These are phyloP conservation scores for Morus bassanus DNA, from an alignment of 2,797 vertebrate genomes.

Conservation along the genomic window DNA sequence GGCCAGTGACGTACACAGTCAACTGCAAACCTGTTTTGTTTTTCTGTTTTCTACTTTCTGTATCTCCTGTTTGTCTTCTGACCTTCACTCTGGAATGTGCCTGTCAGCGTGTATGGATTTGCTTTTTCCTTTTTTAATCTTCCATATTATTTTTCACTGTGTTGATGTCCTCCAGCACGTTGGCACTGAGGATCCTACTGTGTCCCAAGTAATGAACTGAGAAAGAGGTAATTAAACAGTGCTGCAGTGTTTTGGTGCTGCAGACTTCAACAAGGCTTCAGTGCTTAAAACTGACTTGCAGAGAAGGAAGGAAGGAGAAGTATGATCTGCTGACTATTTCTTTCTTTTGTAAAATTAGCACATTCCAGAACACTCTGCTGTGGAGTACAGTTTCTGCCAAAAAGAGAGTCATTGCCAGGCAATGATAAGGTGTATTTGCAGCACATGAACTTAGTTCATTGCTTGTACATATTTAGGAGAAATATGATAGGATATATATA, in stretches of 20 bases:
- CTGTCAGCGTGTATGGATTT: background rate
- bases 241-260: background rate
- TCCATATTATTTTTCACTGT: background rate
- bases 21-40: background rate
- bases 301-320: background rate
- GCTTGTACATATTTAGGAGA: background rate
- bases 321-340: background rate
- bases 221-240: background rate
- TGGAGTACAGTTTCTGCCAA: background rate
- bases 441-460: background rate
- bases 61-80: background rate
- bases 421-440: background rate
- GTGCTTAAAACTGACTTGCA: background rate
- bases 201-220: background rate
- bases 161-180: background rate
- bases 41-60: background rate
- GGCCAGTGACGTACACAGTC: background rate
- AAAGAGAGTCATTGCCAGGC: background rate
- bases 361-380: background rate
- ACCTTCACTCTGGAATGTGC: background rate
- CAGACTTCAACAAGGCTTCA: background rate
- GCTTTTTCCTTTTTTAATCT: background rate
- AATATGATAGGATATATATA: background rate
- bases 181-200: background rate
- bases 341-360: background rate